phyloP scores from a whole-genome alignment of 2,797 vertebrate species.

The Oreochromis mossambicus region DNA sequence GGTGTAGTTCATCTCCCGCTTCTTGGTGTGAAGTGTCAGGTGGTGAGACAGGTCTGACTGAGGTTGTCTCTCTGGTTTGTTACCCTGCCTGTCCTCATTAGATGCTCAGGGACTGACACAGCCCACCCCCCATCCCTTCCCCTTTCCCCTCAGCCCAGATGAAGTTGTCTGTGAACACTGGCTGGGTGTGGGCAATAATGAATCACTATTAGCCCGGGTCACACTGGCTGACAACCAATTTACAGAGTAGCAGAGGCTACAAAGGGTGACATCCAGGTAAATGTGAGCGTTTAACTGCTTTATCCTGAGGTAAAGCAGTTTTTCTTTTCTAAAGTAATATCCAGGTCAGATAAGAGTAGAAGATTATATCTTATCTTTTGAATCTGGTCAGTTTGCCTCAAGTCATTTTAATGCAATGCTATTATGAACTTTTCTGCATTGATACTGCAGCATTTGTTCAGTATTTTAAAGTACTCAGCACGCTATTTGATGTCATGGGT shows the following conservation, averaged over 20 bases:
- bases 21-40: constrained; percentile 14
- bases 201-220: constrained; percentile 66
- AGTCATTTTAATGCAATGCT: neutral
- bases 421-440: neutral
- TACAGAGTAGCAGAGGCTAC: constrained; percentile 7
- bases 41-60: constrained; percentile 18
- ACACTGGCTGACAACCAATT: constrained; percentile 63
- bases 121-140: neutral
- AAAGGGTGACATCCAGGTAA: constrained; percentile 36
- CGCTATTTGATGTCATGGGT: neutral
- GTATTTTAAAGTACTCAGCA: neutral
- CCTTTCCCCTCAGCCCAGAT: neutral
- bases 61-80: constrained; percentile 45
- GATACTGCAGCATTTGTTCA: neutral
- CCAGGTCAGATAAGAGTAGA: neutral
- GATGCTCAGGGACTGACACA: constrained; percentile 50
- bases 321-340: neutral
- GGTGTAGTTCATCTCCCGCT: neutral
- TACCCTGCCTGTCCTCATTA: constrained; percentile 66
- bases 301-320: neutral
- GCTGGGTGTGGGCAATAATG: constrained; percentile 60
- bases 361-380: neutral
- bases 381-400: neutral
- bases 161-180: constrained; percentile 14
- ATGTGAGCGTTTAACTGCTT: constrained; percentile 3